Base-by-base conservation (phyloP, 2,113 vertebrate genomes). In the Chionodraco myersi region DNA sequence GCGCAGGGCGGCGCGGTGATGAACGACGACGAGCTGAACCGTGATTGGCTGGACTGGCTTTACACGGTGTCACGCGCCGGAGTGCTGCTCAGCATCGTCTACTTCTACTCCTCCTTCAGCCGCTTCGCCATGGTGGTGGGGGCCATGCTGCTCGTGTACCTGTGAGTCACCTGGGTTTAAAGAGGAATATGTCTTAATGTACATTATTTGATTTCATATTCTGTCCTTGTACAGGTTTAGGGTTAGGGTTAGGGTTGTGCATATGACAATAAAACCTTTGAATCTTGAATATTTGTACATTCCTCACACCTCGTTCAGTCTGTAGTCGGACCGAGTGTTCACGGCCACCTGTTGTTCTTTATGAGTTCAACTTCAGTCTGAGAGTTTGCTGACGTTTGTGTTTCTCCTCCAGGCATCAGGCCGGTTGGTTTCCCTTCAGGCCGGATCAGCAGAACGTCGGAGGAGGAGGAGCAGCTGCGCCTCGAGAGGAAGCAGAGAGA, bases 21-120 rank as follows among this genome's bases (percentile, higher is more conserved):
- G 7, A 97, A 99, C 0, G 98, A 98, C 1, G 97, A 99, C 5
- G 97, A 99, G 88, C 95, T 98, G 89, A 97, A 99, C 86, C 96
- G 96, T 0, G 98, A 99, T 90, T 99, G 98, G 98, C 94, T 99
- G 65, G 97, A 99, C 95, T 99, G 97, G 98, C 91, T 99, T 91
- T 99, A 99, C 89, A 97, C 96, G 0, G 94, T 98, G 84, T 97
- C 97, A 0, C 96, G 98, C 0, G 97, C 96, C 3, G 96, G 96
- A 0, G 96, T 99, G 64, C 95, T 99, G 47, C 96, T 99, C 59
- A 97, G 97, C 94, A 97, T 99, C 53, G 96, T 99, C 14, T 99
- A 98, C 91, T 98, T 99, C 93, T 99, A 99, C 87, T 99, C 97
- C 4, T 98, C 98, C 13, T 98, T 99, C 58, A 97, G 97, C 82